Conservation (phyloP, 2,797 vertebrate genomes). For the Chlorospingus semifuscus region DNA sequence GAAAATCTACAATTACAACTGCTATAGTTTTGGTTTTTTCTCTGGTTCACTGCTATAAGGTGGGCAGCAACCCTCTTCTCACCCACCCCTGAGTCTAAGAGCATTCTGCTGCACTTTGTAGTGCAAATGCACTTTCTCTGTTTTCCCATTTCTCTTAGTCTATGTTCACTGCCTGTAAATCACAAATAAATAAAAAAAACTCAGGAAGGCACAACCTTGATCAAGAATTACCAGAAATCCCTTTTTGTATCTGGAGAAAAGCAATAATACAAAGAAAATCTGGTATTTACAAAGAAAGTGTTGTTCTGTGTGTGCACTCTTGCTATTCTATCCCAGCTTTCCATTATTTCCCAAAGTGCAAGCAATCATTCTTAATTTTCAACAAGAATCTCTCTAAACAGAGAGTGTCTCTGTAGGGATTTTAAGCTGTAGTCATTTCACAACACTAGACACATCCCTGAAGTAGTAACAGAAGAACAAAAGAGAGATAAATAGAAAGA, state of each 20-base stretch:
- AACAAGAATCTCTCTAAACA: conserved; percentile 7
- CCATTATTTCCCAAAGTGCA: background rate
- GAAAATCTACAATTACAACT: conserved; percentile 13
- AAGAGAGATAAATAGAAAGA: conserved; percentile 6
- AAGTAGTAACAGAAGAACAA: background rate
- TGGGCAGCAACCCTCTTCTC: background rate
- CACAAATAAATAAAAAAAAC: background rate
- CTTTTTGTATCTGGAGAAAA: background rate
- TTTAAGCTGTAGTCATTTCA: conserved; percentile 6
- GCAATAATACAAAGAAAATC: background rate
- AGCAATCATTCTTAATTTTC: conserved; percentile 40
- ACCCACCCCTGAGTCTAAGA: background rate
- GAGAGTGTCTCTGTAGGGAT: background rate
- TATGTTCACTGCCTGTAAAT: background rate
- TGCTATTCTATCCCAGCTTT: background rate
- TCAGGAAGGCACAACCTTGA: background rate
- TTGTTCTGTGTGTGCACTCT: background rate
- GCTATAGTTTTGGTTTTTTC: background rate
- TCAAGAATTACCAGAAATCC: background rate
- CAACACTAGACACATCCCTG: background rate
- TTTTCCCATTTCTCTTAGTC: background rate
- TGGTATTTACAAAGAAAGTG: background rate
- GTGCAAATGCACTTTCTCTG: background rate
- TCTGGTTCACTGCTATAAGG: background rate
- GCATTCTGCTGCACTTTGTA: background rate